Percentiles rank a stretch among this genome's conserved stretches.
phyloP scores from a whole-genome alignment of 2,797 vertebrate species.

The Setipinna tenuifilis region DNA sequence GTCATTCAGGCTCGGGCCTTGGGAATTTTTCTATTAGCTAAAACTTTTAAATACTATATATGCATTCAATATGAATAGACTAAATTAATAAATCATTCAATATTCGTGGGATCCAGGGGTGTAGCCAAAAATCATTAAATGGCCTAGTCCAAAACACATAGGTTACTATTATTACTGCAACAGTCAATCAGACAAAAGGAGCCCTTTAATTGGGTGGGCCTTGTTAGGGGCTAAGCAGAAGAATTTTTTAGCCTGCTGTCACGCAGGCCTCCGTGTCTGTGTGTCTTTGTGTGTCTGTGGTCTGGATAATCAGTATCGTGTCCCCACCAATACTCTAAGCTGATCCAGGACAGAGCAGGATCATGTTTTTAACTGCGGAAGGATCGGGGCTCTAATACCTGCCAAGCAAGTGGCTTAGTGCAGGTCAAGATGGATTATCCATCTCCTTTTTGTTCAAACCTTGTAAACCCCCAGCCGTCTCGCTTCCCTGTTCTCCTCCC shows the following conservation, averaged over 20 bases:
- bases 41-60: too few species aligned
- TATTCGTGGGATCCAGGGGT: too few species aligned
- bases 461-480: slow-evolving; percentile 40
- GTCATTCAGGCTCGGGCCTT: too few species aligned
- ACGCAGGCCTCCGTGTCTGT: not conserved
- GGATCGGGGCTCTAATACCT: slow-evolving; percentile 66
- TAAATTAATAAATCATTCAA: too few species aligned
- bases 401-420: slow-evolving; percentile 74
- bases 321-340: not conserved
- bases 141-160: too few species aligned
- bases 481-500: not conserved
- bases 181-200: too few species aligned
- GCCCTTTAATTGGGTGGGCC: too few species aligned
- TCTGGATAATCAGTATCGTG: not conserved
- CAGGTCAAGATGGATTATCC: slow-evolving; percentile 69
- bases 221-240: not conserved
- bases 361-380: slow-evolving; percentile 63
- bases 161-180: too few species aligned
- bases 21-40: too few species aligned
- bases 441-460: slow-evolving; percentile 61
- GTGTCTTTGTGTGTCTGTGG: not conserved
- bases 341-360: slow-evolving; percentile 35
- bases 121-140: too few species aligned
- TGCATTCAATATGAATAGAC: too few species aligned
- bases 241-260: not conserved